These are phyloP conservation scores for Plebejus melissa DNA, from an alignment of 2,888 invertebrate genomes.

Conservation along the genomic window DNA sequence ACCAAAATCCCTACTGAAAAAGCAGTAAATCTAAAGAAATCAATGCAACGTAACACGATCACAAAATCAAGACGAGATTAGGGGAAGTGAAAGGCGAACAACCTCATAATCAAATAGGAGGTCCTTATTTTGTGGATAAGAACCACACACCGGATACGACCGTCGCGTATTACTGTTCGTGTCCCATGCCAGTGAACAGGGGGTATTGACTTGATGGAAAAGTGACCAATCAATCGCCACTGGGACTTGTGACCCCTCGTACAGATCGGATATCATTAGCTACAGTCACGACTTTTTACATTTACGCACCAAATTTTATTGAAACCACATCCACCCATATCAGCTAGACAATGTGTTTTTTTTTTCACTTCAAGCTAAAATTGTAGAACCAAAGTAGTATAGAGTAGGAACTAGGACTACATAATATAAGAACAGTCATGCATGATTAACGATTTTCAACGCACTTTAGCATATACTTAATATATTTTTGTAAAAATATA, in stretches of 20 bases:
- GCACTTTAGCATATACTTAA: no score
- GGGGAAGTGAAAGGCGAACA: conserved; percentile 11
- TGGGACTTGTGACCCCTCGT: conserved; percentile 2
- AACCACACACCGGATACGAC: conserved; percentile 4
- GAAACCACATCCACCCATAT: neutral
- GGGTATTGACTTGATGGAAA: conserved; percentile 19
- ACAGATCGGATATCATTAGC: neutral
- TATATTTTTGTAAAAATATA: neutral
- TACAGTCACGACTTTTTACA: neutral
- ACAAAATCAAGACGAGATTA: neutral
- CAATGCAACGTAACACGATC: neutral
- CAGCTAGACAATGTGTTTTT: no score
- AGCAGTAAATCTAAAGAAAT: neutral
- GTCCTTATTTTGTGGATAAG: conserved; percentile 17
- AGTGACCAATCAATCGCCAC: conserved; percentile 19
- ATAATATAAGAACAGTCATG: no score
- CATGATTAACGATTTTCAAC: no score
- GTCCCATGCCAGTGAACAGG: conserved; percentile 10
- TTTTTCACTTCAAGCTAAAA: no score
- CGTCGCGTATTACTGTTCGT: conserved; percentile 9
- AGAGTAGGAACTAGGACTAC: no score
- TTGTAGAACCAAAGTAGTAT: no score
- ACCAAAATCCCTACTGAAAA: neutral
- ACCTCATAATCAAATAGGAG: conserved; percentile 12
- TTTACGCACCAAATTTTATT: neutral